Conservation (phyloP, 2,888 invertebrate species). For the Pammene aurita region DNA sequence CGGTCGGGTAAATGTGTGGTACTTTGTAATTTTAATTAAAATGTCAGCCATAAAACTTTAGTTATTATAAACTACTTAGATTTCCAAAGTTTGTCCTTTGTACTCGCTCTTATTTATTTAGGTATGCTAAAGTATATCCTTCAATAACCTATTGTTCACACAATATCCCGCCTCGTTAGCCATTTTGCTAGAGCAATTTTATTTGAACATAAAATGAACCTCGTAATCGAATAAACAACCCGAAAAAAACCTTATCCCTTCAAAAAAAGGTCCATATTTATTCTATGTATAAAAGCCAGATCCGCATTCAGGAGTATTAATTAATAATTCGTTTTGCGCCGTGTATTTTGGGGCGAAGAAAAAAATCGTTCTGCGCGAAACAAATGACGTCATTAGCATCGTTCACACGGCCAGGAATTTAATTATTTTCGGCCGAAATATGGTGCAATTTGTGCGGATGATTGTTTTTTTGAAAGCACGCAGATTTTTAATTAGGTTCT, state of each 20-base stretch:
- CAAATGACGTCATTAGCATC: constrained; percentile 50
- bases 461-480: constrained; percentile 34
- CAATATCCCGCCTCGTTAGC: constrained; percentile 32
- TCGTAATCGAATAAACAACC: constrained; percentile 19
- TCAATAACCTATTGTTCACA: constrained; percentile 14
- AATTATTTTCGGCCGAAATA: constrained; percentile 43
- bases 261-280: constrained; percentile 10
- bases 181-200: constrained; percentile 41
- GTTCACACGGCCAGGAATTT: constrained; percentile 44
- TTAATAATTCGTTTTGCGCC: constrained; percentile 47
- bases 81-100: neutral
- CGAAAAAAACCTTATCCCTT: constrained; percentile 3
- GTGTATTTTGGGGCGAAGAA: constrained; percentile 41
- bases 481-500: constrained; percentile 36
- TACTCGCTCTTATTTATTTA: neutral
- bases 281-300: constrained; percentile 10
- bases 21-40: no score
- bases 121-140: neutral
- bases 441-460: constrained; percentile 37
- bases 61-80: no score
- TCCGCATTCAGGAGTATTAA: constrained; percentile 42
- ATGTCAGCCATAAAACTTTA: no score
- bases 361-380: constrained; percentile 44
- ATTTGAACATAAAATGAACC: constrained; percentile 42
- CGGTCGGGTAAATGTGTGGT: no score